Evolutionary conservation across 2,113 vertebrate genomes (phyloP).

Genomic region (Embiotoca jacksoni): DNA sequence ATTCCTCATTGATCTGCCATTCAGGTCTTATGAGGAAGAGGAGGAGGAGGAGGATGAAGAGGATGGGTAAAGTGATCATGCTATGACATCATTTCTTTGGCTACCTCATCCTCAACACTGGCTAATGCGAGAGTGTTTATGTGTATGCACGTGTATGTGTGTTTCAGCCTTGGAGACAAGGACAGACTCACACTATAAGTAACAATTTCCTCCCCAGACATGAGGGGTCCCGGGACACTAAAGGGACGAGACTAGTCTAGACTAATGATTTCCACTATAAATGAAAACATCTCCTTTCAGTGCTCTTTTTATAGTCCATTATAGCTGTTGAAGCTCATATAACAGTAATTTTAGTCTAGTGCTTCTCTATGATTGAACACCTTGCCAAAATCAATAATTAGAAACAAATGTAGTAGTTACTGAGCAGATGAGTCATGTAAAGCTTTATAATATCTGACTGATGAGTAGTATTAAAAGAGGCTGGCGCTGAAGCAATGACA

Average conservation of each 20-base stretch:
- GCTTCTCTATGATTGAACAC: constrained; percentile 13
- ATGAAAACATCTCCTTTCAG: constrained; percentile 51
- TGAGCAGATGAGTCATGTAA: constrained; percentile 52
- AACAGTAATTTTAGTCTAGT: not conserved
- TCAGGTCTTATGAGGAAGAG: constrained; percentile 39
- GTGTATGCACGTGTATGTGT: constrained; percentile 30
- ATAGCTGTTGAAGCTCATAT: constrained; percentile 3
- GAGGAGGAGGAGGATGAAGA: constrained; percentile 50
- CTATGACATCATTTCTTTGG: constrained; percentile 76
- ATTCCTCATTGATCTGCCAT: constrained; percentile 77
- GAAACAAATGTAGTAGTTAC: constrained; percentile 10
- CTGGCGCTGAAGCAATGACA: constrained; percentile 42
- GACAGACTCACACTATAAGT: constrained; percentile 55
- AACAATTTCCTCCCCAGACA: constrained; percentile 71
- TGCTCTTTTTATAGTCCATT: not conserved
- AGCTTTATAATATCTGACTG: not conserved
- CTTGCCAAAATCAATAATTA: constrained; percentile 20
- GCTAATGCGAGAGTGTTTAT: constrained; percentile 52
- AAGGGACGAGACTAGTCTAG: constrained; percentile 64
- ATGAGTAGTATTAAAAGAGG: constrained; percentile 11
- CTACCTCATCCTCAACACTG: constrained; percentile 64
- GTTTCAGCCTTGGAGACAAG: constrained; percentile 23
- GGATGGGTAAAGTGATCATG: constrained; percentile 77
- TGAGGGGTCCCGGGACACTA: constrained; percentile 64
- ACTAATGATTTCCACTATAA: constrained; percentile 68